A percentile compares a stretch with the other conserved stretches of the same genome.
These are phyloP conservation scores for Cyanocitta stelleri DNA, from an alignment of 2,113 vertebrate genomes.

Conservation along the genomic window DNA sequence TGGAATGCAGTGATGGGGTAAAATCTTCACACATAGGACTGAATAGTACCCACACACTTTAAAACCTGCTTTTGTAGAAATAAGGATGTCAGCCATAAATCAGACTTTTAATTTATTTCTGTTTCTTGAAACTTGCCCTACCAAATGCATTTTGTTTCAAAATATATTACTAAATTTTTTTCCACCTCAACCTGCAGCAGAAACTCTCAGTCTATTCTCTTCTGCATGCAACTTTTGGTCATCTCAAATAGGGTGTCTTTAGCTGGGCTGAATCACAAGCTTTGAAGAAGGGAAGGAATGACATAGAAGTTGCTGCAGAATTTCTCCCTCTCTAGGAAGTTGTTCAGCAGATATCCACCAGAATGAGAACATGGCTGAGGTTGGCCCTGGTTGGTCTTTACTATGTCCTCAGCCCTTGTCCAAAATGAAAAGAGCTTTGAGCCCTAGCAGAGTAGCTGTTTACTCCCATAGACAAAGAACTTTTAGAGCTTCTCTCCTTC, in stretches of 20 bases:
- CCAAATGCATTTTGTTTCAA: neutral
- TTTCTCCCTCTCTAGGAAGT: neutral
- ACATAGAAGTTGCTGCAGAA: neutral
- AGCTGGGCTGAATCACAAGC: neutral
- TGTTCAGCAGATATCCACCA: neutral
- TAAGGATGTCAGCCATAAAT: neutral
- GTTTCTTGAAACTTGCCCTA: neutral
- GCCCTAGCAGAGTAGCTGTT: neutral
- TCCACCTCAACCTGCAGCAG: neutral
- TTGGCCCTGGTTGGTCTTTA: neutral
- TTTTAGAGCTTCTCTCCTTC: neutral
- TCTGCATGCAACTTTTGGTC: neutral
- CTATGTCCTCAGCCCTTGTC: neutral
- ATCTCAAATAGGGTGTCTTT: neutral
- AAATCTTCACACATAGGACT: fast-evolving
- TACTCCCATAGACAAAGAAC: neutral
- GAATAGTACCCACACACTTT: neutral
- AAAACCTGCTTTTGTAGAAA: neutral
- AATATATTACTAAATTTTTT: neutral
- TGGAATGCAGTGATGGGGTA: neutral
- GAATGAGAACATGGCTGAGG: neutral
- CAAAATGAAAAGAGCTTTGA: neutral
- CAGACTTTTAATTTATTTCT: neutral
- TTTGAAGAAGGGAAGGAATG: neutral
- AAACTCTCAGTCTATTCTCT: neutral